A percentile compares a stretch with the other conserved stretches of the same genome.
Evolutionary conservation across 2,888 invertebrate genomes (phyloP).

Genomic region (Protophormia terraenovae): DNA sequence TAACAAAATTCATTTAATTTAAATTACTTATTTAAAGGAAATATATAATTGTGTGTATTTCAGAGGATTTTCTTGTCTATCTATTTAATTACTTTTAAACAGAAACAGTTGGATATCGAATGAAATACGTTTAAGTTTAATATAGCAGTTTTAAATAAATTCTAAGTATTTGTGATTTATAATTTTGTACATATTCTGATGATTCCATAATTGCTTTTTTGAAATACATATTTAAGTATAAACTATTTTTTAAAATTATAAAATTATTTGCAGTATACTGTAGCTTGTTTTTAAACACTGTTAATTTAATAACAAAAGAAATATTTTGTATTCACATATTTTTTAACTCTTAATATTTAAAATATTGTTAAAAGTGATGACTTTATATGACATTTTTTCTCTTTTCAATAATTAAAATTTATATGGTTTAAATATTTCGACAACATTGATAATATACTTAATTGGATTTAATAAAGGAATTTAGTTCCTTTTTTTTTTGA

Average conservation of each 20-base stretch:
- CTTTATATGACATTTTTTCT: neutral
- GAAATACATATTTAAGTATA: no score
- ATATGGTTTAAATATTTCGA: conserved; percentile 30
- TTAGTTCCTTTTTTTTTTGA: neutral
- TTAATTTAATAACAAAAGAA: neutral
- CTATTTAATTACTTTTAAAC: neutral
- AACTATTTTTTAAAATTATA: no score
- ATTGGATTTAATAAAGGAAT: conserved; percentile 19
- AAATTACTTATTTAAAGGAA: neutral
- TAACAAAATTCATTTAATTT: conserved; percentile 6
- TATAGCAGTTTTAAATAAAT: no score
- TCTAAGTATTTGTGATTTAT: no score
- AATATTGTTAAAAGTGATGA: neutral
- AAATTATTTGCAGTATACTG: no score
- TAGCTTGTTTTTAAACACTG: neutral
- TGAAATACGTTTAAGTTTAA: no score
- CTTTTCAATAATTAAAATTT: neutral
- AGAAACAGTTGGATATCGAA: neutral
- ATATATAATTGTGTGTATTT: neutral
- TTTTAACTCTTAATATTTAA: neutral
- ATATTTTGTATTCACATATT: neutral
- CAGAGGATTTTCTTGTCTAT: neutral
- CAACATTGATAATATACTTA: conserved; percentile 31
- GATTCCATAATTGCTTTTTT: no score
- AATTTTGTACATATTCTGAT: no score